phyloP scores from a whole-genome alignment of 2,797 vertebrate species.

The Orientallactaga sibirica region DNA sequence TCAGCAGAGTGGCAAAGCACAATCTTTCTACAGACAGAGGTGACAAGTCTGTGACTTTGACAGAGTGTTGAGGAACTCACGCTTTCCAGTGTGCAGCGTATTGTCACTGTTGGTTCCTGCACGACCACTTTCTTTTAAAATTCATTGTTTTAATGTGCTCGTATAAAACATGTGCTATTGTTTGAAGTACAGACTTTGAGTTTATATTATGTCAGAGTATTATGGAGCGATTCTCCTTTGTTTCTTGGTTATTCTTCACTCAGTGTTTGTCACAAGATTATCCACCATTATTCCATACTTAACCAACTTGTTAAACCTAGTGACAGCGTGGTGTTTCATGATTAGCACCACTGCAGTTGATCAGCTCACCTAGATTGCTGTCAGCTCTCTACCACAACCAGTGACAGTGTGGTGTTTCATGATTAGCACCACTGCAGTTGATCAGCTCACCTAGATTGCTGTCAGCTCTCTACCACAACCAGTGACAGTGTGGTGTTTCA shows the following conservation, averaged over 20 bases:
- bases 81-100: neutral
- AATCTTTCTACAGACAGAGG: neutral
- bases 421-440: too few species aligned
- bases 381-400: too few species aligned
- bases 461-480: too few species aligned
- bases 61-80: neutral
- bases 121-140: neutral
- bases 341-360: too few species aligned
- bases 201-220: neutral
- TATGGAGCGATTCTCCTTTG: neutral
- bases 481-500: too few species aligned
- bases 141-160: constrained; percentile 16
- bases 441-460: too few species aligned
- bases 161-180: neutral
- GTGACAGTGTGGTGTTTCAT: too few species aligned
- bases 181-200: constrained; percentile 13
- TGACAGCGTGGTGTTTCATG: neutral
- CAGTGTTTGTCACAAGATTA: neutral
- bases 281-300: neutral
- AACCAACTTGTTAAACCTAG: constrained; percentile 4
- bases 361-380: too few species aligned
- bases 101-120: neutral
- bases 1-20: neutral
- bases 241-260: constrained; percentile 17
- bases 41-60: neutral